Conservation (phyloP, 2,888 invertebrate genomes). For the Platerodrilus igneus region DNA sequence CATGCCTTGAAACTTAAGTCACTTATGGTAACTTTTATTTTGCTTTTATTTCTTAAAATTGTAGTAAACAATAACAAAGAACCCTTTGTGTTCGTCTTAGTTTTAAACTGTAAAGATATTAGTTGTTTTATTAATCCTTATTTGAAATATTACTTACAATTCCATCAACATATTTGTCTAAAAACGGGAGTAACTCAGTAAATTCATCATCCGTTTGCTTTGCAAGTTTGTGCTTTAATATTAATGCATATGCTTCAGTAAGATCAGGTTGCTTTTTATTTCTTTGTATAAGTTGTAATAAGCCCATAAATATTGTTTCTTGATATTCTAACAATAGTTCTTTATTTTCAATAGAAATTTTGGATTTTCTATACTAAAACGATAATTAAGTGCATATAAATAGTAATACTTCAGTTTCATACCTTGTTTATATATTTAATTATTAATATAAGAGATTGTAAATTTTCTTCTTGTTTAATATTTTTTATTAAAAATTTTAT, state of each 20-base stretch:
- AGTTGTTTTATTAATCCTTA: too few species aligned
- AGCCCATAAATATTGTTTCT: slow-evolving; percentile 8
- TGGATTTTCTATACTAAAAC: slow-evolving; percentile 36
- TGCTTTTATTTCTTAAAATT: slow-evolving; percentile 37
- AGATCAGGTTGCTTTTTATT: background rate
- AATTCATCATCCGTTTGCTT: slow-evolving; percentile 19
- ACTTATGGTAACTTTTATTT: slow-evolving; percentile 28
- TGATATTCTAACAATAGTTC: slow-evolving; percentile 17
- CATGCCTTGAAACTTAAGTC: slow-evolving; percentile 35
- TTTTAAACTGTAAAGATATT: too few species aligned
- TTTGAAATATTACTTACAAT: too few species aligned
- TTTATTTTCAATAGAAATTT: slow-evolving; percentile 32
- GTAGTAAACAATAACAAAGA: slow-evolving; percentile 35
- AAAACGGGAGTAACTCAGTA: slow-evolving; percentile 12
- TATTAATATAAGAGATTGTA: slow-evolving; percentile 32
- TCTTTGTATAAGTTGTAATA: slow-evolving; percentile 10
- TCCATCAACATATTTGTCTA: slow-evolving; percentile 20
- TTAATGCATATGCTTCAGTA: slow-evolving; percentile 21
- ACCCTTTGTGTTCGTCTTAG: too few species aligned
- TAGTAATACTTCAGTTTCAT: slow-evolving; percentile 12
- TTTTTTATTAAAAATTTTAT: slow-evolving; percentile 32
- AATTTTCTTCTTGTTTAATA: slow-evolving; percentile 30
- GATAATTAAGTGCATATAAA: slow-evolving; percentile 4
- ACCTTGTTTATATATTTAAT: slow-evolving; percentile 36
- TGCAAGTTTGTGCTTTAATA: slow-evolving; percentile 23